Percentiles rank a stretch among this genome's conserved stretches.
Conservation (phyloP, 1,140 invertebrate species). For the Geopemphigus sp. region DNA sequence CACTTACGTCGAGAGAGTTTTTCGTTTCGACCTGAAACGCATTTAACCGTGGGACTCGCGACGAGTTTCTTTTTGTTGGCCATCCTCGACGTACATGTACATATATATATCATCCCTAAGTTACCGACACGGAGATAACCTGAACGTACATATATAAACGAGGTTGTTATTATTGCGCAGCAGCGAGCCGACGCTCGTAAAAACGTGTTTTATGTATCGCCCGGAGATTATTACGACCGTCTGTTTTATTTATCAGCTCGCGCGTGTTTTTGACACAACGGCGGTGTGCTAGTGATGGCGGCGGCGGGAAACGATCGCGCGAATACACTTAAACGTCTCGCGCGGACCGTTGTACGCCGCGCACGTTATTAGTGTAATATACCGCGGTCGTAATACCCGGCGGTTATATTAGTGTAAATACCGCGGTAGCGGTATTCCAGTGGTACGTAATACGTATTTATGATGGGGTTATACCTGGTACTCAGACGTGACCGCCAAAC, state of each 20-base stretch:
- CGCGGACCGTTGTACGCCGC: neutral
- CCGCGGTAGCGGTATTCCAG: neutral
- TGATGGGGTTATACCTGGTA: too few relatives aligned
- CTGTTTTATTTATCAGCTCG: neutral
- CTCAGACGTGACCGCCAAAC: too few relatives aligned
- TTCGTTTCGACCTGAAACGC: too few relatives aligned
- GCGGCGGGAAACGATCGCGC: neutral
- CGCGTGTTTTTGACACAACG: constrained; percentile 12
- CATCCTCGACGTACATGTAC: too few relatives aligned
- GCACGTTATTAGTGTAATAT: neutral
- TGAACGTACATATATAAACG: too few relatives aligned
- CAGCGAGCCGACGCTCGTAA: neutral
- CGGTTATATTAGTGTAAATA: neutral
- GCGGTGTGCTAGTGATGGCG: neutral
- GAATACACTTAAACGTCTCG: neutral
- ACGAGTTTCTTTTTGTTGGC: too few relatives aligned
- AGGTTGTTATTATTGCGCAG: too few relatives aligned
- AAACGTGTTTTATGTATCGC: constrained; percentile 10
- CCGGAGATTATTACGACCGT: constrained; percentile 12
- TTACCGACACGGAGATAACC: too few relatives aligned
- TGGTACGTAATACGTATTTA: too few relatives aligned
- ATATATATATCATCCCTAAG: too few relatives aligned
- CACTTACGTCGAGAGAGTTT: too few relatives aligned
- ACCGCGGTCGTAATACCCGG: neutral
- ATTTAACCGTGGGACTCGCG: too few relatives aligned